phyloP scores from a whole-genome alignment of 2,113 vertebrate genomes.

The Sprattus sprattus region DNA sequence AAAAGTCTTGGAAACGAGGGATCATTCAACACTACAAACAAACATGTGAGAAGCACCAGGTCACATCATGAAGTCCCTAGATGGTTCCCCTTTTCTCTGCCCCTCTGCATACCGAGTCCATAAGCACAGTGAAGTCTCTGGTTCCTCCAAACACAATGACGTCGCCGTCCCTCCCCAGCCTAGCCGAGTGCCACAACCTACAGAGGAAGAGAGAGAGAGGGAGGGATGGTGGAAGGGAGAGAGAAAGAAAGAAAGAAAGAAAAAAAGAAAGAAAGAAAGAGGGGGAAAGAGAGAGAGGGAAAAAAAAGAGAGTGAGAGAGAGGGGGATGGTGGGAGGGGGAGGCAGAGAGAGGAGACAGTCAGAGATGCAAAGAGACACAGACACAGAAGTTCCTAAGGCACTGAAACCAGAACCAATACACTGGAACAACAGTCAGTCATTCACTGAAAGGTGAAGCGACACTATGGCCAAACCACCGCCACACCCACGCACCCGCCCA shows the following conservation, averaged over 20 bases:
- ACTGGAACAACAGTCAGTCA: background rate
- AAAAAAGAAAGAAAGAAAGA: background rate
- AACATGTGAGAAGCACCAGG: no score
- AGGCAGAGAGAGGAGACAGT: background rate
- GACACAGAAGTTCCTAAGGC: background rate
- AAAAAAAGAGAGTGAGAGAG: background rate
- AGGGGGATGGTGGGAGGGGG: no score
- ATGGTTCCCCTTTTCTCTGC: background rate
- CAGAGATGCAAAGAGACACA: background rate
- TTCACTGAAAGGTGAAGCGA: background rate
- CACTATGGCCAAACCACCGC: background rate
- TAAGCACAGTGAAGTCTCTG: conserved; percentile 80
- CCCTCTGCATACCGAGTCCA: conserved; percentile 81
- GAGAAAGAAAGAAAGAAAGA: background rate
- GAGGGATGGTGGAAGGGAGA: background rate
- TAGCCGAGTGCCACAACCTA: conserved; percentile 92
- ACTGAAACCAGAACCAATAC: background rate
- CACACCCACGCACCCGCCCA: background rate
- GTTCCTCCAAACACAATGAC: conserved; percentile 94
- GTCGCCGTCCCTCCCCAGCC: conserved; percentile 83
- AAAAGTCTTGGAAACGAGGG: no score
- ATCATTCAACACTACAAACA: no score
- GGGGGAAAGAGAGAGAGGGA: background rate
- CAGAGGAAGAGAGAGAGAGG: background rate
- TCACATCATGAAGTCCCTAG: background rate